Conservation (phyloP, 2,888 invertebrate species). For the Cremastinae sp. region DNA sequence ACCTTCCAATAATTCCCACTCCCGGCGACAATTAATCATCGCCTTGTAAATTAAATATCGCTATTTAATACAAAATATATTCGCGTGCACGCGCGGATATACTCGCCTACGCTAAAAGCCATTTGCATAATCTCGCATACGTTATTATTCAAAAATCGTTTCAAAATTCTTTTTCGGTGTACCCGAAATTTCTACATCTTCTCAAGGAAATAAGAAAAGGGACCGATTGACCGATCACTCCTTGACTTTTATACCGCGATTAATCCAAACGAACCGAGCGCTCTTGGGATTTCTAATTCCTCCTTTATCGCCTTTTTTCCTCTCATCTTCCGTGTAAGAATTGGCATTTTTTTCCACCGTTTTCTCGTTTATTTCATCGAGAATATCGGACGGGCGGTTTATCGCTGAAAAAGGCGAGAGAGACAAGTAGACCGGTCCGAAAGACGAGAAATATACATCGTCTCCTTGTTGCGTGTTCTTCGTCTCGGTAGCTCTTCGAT, state of each 20-base stretch:
- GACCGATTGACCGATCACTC: neutral
- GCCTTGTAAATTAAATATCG: conserved; percentile 46
- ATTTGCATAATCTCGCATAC: no score
- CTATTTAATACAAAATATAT: conserved; percentile 33
- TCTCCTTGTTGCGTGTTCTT: conserved; percentile 9
- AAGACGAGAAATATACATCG: conserved; percentile 18
- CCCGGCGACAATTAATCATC: conserved; percentile 45
- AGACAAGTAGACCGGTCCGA: conserved; percentile 47
- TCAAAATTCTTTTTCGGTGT: no score
- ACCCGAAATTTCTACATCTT: no score
- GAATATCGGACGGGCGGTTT: conserved; percentile 38
- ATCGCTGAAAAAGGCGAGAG: conserved; percentile 45
- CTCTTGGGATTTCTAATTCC: neutral
- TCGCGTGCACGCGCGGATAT: no score
- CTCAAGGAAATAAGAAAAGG: no score
- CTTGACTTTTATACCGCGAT: no score
- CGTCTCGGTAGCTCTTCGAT: conserved; percentile 10
- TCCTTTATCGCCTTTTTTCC: conserved; percentile 21
- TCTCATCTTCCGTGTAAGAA: neutral
- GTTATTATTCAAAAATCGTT: no score
- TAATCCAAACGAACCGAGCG: no score
- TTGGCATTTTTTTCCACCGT: conserved; percentile 4
- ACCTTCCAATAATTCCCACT: conserved; percentile 55
- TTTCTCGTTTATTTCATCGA: conserved; percentile 41
- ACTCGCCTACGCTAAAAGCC: no score